phyloP scores from a whole-genome alignment of 2,797 vertebrate genomes.

The Pteronotus mesoamericanus region DNA sequence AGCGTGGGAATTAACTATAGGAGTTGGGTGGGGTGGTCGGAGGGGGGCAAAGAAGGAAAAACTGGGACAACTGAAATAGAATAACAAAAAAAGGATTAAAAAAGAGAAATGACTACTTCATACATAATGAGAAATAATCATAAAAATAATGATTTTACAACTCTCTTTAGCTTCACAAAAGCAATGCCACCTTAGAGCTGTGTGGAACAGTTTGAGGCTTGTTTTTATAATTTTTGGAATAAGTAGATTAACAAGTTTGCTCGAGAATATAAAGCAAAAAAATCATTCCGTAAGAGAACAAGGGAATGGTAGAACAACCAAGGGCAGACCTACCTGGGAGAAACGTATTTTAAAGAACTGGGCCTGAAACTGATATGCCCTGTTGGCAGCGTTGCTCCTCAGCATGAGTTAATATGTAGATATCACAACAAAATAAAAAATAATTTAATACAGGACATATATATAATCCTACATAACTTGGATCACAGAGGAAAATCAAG shows the following conservation, averaged over 20 bases:
- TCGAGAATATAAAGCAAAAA: background rate
- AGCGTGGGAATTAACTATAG: no score
- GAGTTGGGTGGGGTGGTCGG: no score
- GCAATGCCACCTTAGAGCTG: background rate
- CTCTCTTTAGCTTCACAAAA: background rate
- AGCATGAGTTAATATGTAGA: background rate
- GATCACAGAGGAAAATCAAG: background rate
- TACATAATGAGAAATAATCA: background rate
- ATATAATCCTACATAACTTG: no score
- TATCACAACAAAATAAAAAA: background rate
- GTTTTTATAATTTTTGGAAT: background rate
- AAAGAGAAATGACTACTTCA: background rate
- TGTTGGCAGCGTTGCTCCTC: fast-evolving
- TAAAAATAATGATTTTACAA: background rate
- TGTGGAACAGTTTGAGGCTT: background rate
- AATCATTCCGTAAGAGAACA: background rate
- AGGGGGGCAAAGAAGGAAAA: no score
- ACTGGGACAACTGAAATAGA: no score
- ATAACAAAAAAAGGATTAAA: no score
- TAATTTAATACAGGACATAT: background rate
- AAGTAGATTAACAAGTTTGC: background rate
- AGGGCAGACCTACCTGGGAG: background rate
- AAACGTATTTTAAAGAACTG: background rate
- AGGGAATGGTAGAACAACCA: fast-evolving
- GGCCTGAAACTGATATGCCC: background rate